Evolutionary conservation across 2,888 invertebrate species (phyloP).

Genomic region (Lithophane socia): DNA sequence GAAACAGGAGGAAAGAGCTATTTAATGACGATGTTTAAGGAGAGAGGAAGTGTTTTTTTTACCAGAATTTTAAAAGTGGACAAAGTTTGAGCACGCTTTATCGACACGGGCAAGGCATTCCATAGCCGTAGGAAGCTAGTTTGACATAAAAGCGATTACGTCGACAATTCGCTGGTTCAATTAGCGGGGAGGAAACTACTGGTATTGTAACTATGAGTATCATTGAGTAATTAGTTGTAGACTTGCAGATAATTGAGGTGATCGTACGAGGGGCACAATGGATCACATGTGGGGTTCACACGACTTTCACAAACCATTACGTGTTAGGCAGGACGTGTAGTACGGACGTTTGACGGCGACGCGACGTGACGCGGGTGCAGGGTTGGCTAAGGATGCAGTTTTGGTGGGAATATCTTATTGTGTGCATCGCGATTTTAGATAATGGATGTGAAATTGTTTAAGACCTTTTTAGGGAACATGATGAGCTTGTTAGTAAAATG

Average conservation of each 20-base stretch:
- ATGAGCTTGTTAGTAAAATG: conserved; percentile 8
- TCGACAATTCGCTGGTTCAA: conserved; percentile 5
- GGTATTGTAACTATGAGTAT: conserved; percentile 72
- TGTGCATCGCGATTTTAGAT: conserved; percentile 38
- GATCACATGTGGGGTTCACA: conserved; percentile 81
- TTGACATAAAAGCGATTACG: conserved; percentile 35
- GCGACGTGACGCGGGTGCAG: conserved; percentile 64
- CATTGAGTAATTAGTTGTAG: conserved; percentile 78
- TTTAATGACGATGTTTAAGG: too few species aligned
- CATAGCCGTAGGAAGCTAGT: too few species aligned
- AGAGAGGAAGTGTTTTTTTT: too few species aligned
- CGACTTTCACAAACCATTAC: conserved; percentile 86
- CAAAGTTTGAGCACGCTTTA: too few species aligned
- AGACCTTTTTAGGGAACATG: not conserved
- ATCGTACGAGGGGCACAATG: conserved; percentile 82
- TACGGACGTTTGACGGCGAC: conserved; percentile 67
- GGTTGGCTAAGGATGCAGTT: conserved; percentile 60
- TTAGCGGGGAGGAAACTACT: conserved; percentile 29
- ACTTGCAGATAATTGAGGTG: conserved; percentile 76
- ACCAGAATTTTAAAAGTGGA: too few species aligned
- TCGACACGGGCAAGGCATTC: too few species aligned
- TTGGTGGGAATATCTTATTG: conserved; percentile 26
- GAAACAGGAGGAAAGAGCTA: too few species aligned
- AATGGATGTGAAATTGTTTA: conserved; percentile 2
- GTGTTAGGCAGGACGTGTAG: conserved; percentile 79